Evolutionary conservation across 2,113 vertebrate genomes (phyloP).

Genomic region (Crypturellus undulatus): DNA sequence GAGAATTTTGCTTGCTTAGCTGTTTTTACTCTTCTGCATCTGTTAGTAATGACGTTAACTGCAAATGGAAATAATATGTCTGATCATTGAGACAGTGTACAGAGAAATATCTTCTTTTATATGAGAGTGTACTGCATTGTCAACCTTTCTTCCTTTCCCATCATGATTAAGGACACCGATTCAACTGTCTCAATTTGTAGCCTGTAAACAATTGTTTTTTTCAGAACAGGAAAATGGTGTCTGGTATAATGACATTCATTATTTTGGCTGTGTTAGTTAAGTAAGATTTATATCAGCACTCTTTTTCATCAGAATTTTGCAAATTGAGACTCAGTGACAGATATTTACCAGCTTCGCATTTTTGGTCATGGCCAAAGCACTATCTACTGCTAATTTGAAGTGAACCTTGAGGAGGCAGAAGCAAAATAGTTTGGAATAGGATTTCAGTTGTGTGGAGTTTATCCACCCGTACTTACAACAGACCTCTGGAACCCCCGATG

Average conservation of each 20-base stretch:
- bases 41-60: constrained; percentile 5
- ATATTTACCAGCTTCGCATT: background rate
- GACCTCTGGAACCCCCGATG: background rate
- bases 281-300: background rate
- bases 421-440: background rate
- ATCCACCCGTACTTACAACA: background rate
- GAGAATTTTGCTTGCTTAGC: background rate
- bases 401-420: background rate
- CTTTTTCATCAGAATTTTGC: background rate
- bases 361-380: background rate
- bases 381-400: background rate
- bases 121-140: background rate
- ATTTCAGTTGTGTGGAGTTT: background rate
- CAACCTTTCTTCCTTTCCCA: background rate
- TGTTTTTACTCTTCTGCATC: background rate
- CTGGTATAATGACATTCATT: background rate
- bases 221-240: background rate
- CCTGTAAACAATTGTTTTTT: background rate
- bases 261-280: background rate
- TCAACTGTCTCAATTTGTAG: background rate
- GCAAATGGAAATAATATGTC: background rate
- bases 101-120: background rate
- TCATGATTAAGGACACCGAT: background rate
- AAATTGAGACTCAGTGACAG: background rate
- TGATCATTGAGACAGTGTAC: background rate